A percentile compares a stretch with the other conserved stretches of the same genome.
These are phyloP conservation scores for Drosophila tristis DNA, from an alignment of 1,140 invertebrate species.

Conservation along the genomic window DNA sequence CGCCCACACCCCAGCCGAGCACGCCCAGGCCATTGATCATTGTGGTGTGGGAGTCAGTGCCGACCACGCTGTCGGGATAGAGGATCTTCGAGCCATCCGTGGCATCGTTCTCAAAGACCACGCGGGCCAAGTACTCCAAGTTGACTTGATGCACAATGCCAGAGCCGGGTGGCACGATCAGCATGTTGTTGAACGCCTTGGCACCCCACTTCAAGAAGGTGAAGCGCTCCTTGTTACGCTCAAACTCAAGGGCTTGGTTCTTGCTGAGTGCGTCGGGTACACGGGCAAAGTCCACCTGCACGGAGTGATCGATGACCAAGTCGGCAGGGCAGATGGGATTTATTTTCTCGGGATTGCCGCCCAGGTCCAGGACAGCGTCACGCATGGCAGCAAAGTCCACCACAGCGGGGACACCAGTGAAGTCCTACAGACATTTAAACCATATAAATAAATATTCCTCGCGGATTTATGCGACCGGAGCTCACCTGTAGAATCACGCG, in stretches of 20 bases:
- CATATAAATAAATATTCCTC: neutral
- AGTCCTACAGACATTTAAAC: conserved; percentile 87
- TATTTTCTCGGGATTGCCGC: conserved; percentile 95
- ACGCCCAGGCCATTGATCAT: conserved; percentile 98
- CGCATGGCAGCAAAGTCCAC: conserved; percentile 99
- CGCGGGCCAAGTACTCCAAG: conserved; percentile 96
- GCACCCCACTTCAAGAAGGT: conserved; percentile 99
- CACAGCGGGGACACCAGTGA: conserved; percentile 98
- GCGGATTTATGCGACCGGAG: neutral
- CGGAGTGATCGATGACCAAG: conserved; percentile 98
- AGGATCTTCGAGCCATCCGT: conserved; percentile 85
- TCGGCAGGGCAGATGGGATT: conserved; percentile 99
- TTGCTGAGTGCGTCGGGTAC: conserved; percentile 95
- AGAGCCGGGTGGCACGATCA: conserved; percentile 98
- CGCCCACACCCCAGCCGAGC: conserved; percentile 89
- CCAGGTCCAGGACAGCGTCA: conserved; percentile 95
- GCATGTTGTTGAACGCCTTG: conserved; percentile 97
- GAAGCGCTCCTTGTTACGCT: conserved; percentile 98
- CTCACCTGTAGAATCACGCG: conserved; percentile 96
- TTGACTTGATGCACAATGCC: conserved; percentile 99
- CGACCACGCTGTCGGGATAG: conserved; percentile 98
- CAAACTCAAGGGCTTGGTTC: conserved; percentile 98
- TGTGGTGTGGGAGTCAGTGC: conserved; percentile 99
- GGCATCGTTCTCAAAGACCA: conserved; percentile 92
- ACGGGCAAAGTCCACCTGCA: conserved; percentile 97